phyloP scores from a whole-genome alignment of 1,140 invertebrate species.

The Cepaea nemoralis region DNA sequence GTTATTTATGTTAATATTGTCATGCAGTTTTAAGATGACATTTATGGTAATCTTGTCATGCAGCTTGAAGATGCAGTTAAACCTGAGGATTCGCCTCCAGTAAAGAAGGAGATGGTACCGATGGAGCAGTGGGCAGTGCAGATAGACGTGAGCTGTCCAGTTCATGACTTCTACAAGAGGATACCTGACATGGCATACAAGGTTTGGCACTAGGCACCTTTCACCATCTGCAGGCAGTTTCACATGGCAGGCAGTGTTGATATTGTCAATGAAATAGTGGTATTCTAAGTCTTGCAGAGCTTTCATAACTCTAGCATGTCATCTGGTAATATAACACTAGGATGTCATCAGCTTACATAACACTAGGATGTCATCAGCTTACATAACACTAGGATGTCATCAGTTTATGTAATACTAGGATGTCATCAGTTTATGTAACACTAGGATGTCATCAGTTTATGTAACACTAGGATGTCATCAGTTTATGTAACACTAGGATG shows the following conservation, averaged over 20 bases:
- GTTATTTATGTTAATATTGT: too few species aligned
- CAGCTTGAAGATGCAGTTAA: not conserved
- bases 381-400: too few species aligned
- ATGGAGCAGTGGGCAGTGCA: constrained; percentile 86
- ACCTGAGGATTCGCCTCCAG: not conserved
- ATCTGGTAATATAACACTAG: not conserved
- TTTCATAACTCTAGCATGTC: not conserved
- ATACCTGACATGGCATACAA: constrained; percentile 87
- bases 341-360: too few species aligned
- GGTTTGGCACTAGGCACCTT: too few species aligned
- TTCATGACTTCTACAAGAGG: constrained; percentile 85
- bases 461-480: too few species aligned
- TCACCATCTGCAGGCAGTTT: not conserved
- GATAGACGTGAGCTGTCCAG: constrained; percentile 84
- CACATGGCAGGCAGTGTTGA: not conserved
- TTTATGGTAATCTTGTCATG: too few species aligned
- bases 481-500: too few species aligned
- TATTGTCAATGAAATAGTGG: constrained; percentile 10
- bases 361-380: too few species aligned
- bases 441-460: too few species aligned
- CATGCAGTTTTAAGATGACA: too few species aligned
- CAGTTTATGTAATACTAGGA: too few species aligned
- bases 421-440: too few species aligned
- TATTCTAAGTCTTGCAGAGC: not conserved
- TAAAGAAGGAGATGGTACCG: constrained; percentile 27